Evolutionary conservation across 2,113 vertebrate genomes (phyloP), one percentile per base, ranked within the genome.

Genomic region (Elachura formosa): DNA sequence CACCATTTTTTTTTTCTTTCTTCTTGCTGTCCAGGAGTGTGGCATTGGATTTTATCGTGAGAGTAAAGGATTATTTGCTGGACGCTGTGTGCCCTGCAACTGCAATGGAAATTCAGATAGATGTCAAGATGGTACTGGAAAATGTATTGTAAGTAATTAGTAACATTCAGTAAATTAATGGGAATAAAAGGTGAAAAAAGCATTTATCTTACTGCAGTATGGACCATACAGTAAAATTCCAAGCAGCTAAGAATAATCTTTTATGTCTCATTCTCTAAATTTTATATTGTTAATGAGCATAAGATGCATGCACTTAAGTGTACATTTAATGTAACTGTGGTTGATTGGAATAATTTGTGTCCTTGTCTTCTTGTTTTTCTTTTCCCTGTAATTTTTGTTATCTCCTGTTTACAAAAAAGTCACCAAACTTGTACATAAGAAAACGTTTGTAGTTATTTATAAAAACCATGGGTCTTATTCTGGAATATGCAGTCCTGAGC

Each of bases 121-220:
- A 79, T 99, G 99, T 89, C 98, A 98, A 34, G 99, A 99, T 28
- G 96, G 90, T 77, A 98, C 98, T 2, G 99, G 99, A 88, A 98
- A 85, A 93, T 99, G 99, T 80, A 96, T 98, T 96, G 99, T 99
- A 98, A 99, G 99, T 98, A 97, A 59, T n/a, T 24, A 40, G 28
- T 48, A 76, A 31, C 28, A 22, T 58, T 49, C 21, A 49, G 49
- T 75, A 33, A 71, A 71, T 41, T 5, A 79, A n/a, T 48, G 26
- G 52, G 13, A 9, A 36, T 36, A 90, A 78, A 71, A n/a, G 11
- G 12, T 26, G 16, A 12, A 23, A 63, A 82, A 52, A 14, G 0
- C 4, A 25, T 22, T 52, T 66, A 11, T 28, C 46, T 72, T 74
- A 41, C 29, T 71, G 49, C 56, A 61, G 16, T 28, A 25, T 74